Percentiles rank a stretch among this genome's conserved stretches.
phyloP scores from a whole-genome alignment of 1,140 invertebrate genomes.

The Whitmania pigra region DNA sequence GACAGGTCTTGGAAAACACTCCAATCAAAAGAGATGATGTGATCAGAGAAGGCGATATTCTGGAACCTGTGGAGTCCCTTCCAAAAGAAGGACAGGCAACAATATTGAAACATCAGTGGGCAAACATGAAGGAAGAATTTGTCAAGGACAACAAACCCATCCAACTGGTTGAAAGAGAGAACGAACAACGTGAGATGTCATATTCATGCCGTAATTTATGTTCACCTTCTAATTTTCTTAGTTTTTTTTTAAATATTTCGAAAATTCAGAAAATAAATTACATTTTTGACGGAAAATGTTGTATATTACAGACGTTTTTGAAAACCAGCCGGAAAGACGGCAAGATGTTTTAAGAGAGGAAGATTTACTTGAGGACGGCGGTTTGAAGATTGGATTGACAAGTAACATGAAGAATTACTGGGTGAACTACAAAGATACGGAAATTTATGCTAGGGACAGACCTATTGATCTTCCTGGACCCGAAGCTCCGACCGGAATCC shows the following conservation, averaged over 20 bases:
- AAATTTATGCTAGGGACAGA: neutral
- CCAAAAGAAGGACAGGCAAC: conserved; percentile 13
- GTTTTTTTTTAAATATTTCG: neutral
- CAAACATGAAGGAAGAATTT: conserved; percentile 12
- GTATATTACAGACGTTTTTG: conserved; percentile 5
- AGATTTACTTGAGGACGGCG: neutral
- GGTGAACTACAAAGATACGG: conserved; percentile 5
- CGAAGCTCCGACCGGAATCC: conserved; percentile 2
- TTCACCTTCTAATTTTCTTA: neutral
- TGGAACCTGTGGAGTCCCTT: neutral
- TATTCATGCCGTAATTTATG: neutral
- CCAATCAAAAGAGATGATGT: conserved; percentile 19
- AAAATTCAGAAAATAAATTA: neutral
- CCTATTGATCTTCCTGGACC: conserved; percentile 4
- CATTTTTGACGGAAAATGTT: neutral
- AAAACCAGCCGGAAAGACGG: conserved; percentile 17
- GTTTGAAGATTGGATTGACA: conserved; percentile 3
- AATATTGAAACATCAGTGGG: conserved; percentile 10
- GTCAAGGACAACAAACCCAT: conserved; percentile 14
- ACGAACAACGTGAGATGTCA: neutral
- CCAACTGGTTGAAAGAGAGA: conserved; percentile 12
- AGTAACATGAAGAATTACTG: conserved; percentile 11
- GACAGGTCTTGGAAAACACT: conserved; percentile 19
- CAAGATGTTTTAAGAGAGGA: conserved; percentile 15
- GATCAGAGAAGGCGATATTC: conserved; percentile 12